Evolutionary conservation across 2,113 vertebrate genomes (phyloP).

Genomic region (Cebus imitator): DNA sequence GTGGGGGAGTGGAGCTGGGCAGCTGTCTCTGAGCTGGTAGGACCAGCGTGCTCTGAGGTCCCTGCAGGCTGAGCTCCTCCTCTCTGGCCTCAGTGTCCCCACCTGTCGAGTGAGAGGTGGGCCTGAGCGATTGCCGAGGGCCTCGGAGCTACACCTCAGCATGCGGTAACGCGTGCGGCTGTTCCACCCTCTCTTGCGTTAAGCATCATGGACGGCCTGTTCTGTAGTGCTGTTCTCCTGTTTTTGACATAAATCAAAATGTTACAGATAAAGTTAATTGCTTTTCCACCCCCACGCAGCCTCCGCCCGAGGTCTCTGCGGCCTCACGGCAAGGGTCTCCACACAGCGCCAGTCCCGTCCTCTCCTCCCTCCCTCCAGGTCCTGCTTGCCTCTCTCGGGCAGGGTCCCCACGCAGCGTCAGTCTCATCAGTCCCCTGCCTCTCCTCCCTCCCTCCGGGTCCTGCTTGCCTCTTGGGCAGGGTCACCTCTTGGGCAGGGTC

Average conservation of each 20-base stretch:
- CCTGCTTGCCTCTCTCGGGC: fast-evolving
- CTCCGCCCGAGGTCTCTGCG: fast-evolving
- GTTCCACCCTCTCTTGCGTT: fast-evolving
- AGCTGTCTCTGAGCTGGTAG: background rate
- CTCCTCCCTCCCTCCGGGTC: fast-evolving
- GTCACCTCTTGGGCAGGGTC: too few species aligned
- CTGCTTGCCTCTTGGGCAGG: too few species aligned
- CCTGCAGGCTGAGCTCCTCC: fast-evolving
- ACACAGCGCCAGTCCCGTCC: fast-evolving
- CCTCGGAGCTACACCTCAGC: fast-evolving
- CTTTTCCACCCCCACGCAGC: fast-evolving
- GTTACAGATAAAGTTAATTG: fast-evolving
- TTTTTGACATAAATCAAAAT: fast-evolving
- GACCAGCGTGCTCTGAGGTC: background rate
- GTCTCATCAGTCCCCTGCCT: background rate
- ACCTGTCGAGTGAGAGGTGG: background rate
- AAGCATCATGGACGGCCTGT: fast-evolving
- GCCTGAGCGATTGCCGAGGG: too few species aligned
- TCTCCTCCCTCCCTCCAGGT: fast-evolving
- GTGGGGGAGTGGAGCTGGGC: fast-evolving
- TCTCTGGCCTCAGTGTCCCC: background rate
- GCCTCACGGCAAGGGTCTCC: too few species aligned
- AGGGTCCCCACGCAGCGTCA: too few species aligned
- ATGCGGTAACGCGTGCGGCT: fast-evolving
- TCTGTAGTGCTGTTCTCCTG: fast-evolving